Conservation (phyloP, 1,140 invertebrate genomes). For the Apis dorsata region DNA sequence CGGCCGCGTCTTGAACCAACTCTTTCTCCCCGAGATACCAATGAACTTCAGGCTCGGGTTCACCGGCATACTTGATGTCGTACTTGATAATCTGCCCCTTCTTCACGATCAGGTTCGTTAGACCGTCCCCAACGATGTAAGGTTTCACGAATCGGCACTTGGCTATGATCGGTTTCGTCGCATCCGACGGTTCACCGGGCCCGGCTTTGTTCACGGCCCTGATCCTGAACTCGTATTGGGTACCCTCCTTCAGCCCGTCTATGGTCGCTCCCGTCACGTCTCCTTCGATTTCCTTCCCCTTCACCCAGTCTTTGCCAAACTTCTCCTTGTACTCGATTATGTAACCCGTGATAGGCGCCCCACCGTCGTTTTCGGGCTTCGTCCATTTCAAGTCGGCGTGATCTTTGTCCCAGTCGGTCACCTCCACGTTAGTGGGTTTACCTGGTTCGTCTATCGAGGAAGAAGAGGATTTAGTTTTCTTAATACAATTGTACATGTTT, state of each 20-base stretch:
- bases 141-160: conserved; percentile 97
- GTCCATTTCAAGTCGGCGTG: conserved; percentile 96
- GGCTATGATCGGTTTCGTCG: conserved; percentile 96
- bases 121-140: conserved; percentile 92
- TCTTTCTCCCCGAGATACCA: conserved; percentile 90
- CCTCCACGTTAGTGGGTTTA: conserved; percentile 93
- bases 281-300: conserved; percentile 89
- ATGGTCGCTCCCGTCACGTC: conserved; percentile 89
- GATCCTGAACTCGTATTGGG: conserved; percentile 97
- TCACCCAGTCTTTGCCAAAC: conserved; percentile 93
- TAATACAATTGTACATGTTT: background rate
- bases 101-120: conserved; percentile 94
- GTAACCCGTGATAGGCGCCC: conserved; percentile 96
- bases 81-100: conserved; percentile 96
- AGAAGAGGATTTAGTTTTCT: background rate
- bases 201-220: conserved; percentile 97
- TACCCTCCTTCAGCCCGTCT: conserved; percentile 95
- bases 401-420: conserved; percentile 97
- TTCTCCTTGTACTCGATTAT: conserved; percentile 96
- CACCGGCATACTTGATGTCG: conserved; percentile 96
- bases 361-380: conserved; percentile 94
- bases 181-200: conserved; percentile 95
- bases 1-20: conserved; percentile 84
- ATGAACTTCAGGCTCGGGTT: conserved; percentile 94
- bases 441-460: conserved; percentile 90